A percentile compares a stretch with the other conserved stretches of the same genome.
Evolutionary conservation across 2,888 invertebrate species (phyloP).

Genomic region (Adelphocoris suturalis): DNA sequence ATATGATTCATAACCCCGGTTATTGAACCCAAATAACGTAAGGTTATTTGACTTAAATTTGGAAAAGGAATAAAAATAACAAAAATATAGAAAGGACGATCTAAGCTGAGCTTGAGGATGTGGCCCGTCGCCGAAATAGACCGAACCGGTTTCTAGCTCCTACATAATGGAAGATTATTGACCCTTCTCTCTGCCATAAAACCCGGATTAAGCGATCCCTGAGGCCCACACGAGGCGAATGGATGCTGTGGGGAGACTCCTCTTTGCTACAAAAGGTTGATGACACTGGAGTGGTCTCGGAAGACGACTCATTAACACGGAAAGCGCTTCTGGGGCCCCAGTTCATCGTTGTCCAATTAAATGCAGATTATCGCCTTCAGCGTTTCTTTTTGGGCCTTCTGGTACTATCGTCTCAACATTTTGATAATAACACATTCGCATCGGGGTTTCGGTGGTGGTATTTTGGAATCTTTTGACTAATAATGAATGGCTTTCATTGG

Average conservation of each 20-base stretch:
- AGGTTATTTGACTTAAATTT: too few relatives aligned
- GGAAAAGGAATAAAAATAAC: too few relatives aligned
- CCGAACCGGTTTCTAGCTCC: slow-evolving; percentile 26
- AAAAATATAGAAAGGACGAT: too few relatives aligned
- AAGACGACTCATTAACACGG: slow-evolving; percentile 31
- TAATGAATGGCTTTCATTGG: slow-evolving; percentile 19
- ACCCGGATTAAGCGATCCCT: slow-evolving; percentile 19
- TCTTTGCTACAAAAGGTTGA: not conserved
- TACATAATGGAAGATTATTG: slow-evolving; percentile 49
- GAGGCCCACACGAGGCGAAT: slow-evolving; percentile 35
- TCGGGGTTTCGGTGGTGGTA: not conserved
- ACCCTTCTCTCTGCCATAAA: slow-evolving; percentile 20
- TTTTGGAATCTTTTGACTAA: not conserved
- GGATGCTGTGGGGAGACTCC: not conserved
- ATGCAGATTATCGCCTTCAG: slow-evolving; percentile 47
- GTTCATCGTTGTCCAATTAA: slow-evolving; percentile 45
- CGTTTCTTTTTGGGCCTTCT: not conserved
- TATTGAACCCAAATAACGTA: too few relatives aligned
- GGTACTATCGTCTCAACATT: not conserved
- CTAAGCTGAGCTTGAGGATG: not conserved
- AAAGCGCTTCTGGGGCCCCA: not conserved
- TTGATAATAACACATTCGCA: slow-evolving; percentile 20
- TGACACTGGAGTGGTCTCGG: not conserved
- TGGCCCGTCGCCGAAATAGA: not conserved
- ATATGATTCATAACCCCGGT: too few relatives aligned